Percentiles rank a stretch among this genome's conserved stretches.
phyloP scores from a whole-genome alignment of 2,888 invertebrate species.

The Pycnomerus fuliginosus region DNA sequence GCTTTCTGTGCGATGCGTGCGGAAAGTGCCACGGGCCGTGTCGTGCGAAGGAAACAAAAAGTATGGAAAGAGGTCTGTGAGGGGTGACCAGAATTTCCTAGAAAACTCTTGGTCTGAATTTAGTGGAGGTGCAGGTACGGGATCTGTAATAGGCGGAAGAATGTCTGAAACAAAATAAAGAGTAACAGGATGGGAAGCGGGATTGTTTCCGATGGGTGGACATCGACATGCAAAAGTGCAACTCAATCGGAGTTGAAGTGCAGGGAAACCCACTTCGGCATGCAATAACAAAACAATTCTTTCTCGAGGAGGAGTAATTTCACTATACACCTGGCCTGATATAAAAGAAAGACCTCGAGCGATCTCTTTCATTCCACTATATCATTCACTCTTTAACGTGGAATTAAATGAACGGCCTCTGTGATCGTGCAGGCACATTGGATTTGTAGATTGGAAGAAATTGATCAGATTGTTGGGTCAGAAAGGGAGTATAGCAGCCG shows the following conservation, averaged over 20 bases:
- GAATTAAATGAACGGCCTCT: constrained; percentile 22
- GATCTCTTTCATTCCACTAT: neutral
- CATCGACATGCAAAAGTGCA: constrained; percentile 15
- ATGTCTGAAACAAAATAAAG: constrained; percentile 58
- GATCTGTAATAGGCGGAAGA: constrained; percentile 59
- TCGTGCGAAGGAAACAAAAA: constrained; percentile 60
- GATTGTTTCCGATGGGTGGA: constrained; percentile 1
- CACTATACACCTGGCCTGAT: no score
- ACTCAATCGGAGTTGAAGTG: constrained; percentile 4
- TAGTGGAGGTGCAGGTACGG: constrained; percentile 60
- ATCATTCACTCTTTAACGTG: constrained; percentile 19
- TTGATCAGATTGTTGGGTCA: constrained; percentile 16
- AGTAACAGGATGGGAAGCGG: constrained; percentile 10
- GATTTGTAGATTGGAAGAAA: constrained; percentile 21
- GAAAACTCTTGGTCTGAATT: constrained; percentile 58
- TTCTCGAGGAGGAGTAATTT: no score
- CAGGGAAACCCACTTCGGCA: constrained; percentile 9
- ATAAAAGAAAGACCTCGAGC: no score
- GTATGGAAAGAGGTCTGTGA: constrained; percentile 59
- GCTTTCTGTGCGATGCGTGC: constrained; percentile 47
- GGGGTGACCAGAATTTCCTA: constrained; percentile 59
- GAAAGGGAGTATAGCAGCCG: constrained; percentile 11
- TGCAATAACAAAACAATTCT: constrained; percentile 16
- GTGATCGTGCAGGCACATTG: constrained; percentile 25
- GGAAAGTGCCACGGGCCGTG: constrained; percentile 51